A percentile compares a stretch with the other conserved stretches of the same genome.
Evolutionary conservation across 2,113 vertebrate genomes (phyloP).

Genomic region (Cavia aperea): DNA sequence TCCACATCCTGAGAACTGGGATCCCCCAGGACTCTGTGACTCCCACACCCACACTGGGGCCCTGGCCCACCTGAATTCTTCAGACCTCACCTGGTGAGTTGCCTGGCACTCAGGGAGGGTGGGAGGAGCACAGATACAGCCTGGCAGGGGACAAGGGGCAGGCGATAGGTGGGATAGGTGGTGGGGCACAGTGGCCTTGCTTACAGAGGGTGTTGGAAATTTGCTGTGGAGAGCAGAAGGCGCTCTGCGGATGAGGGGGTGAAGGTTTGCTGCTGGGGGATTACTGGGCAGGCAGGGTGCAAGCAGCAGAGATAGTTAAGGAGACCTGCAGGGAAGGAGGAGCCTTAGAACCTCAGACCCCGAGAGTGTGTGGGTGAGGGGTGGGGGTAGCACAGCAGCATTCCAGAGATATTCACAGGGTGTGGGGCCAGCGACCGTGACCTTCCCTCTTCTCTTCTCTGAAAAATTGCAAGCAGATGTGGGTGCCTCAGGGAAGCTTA

Average conservation of each 20-base stretch:
- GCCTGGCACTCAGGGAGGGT: not conserved
- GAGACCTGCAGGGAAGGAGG: not conserved
- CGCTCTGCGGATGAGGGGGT: no score
- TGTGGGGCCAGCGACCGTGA: slow-evolving; percentile 26
- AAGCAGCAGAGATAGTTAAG: not conserved
- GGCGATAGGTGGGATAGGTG: not conserved
- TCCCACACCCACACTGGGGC: not conserved
- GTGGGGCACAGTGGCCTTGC: not conserved
- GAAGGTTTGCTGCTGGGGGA: not conserved
- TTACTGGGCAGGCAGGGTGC: no score
- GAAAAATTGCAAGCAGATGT: slow-evolving; percentile 71
- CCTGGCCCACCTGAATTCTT: not conserved
- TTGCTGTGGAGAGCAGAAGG: not conserved
- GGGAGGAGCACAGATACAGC: not conserved
- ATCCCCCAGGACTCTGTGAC: not conserved
- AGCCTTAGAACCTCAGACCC: not conserved
- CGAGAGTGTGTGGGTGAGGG: slow-evolving; percentile 57
- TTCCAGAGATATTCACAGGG: slow-evolving; percentile 61
- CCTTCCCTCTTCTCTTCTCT: slow-evolving; percentile 29
- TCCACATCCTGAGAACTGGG: not conserved
- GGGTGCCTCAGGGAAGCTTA: not conserved
- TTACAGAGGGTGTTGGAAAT: no score
- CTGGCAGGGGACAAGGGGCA: not conserved
- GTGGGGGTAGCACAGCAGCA: slow-evolving; percentile 47
- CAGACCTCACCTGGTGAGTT: slow-evolving; percentile 25